These are phyloP conservation scores for Polyodon spathula DNA, from an alignment of 2,113 vertebrate genomes.

Conservation along the genomic window DNA sequence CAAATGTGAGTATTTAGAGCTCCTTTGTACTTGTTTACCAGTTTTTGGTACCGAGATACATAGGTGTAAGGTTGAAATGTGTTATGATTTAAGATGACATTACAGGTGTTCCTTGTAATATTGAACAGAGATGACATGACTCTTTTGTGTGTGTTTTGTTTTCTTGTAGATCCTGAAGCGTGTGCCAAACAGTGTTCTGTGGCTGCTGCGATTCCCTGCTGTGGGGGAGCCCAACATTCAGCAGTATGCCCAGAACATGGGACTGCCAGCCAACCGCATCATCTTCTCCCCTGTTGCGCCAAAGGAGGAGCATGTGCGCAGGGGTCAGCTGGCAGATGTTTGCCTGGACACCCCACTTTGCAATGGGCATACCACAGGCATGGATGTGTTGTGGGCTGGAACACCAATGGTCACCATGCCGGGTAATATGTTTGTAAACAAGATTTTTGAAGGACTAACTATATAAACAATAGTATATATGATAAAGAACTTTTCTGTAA, in stretches of 20 bases:
- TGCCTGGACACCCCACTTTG: conserved; percentile 95
- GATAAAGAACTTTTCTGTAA: too few relatives aligned
- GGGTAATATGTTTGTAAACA: conserved; percentile 64
- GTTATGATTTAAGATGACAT: too few relatives aligned
- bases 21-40: too few relatives aligned
- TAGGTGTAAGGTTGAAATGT: too few relatives aligned
- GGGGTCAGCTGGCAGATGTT: conserved; percentile 91
- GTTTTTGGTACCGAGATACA: too few relatives aligned
- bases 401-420: conserved; percentile 99
- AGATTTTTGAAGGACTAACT: too few relatives aligned
- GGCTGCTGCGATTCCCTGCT: conserved; percentile 93
- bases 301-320: conserved; percentile 93
- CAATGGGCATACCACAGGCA: conserved; percentile 95
- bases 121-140: too few relatives aligned
- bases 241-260: conserved; percentile 91
- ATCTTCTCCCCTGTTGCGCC: conserved; percentile 97
- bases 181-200: conserved; percentile 91
- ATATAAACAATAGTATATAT: too few relatives aligned
- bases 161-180: conserved; percentile 83
- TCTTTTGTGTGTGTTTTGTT: too few relatives aligned
- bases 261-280: conserved; percentile 78
- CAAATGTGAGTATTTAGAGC: conserved; percentile 95
- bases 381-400: conserved; percentile 98
- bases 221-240: conserved; percentile 97
- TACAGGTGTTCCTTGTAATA: too few relatives aligned